phyloP scores from a whole-genome alignment of 1,140 invertebrate genomes.

The Anagrus nilaparvatae region DNA sequence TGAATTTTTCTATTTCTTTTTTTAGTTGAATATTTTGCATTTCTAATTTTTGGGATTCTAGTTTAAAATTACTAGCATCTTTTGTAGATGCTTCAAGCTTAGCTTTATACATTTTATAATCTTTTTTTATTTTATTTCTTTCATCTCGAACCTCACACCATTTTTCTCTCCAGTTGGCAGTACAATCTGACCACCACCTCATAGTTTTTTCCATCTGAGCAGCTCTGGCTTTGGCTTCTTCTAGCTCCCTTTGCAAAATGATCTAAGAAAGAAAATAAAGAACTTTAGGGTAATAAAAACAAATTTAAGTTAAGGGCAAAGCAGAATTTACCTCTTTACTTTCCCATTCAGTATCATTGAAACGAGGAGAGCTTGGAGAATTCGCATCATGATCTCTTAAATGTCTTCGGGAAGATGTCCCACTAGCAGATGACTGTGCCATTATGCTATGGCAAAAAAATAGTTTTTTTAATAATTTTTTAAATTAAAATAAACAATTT shows the following conservation, averaged over 20 bases:
- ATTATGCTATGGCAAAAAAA: no score
- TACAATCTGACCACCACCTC: constrained; percentile 94
- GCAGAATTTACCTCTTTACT: constrained; percentile 48
- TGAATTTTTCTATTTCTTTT: constrained; percentile 68
- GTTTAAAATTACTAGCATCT: constrained; percentile 62
- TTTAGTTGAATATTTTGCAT: constrained; percentile 70
- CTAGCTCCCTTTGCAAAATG: constrained; percentile 67
- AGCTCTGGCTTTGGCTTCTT: constrained; percentile 80
- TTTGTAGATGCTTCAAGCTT: constrained; percentile 72
- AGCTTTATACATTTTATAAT: constrained; percentile 66
- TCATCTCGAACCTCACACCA: constrained; percentile 89
- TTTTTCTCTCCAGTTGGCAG: constrained; percentile 86
- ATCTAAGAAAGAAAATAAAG: constrained; percentile 37
- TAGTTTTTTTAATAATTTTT: no score
- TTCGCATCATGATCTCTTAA: constrained; percentile 43
- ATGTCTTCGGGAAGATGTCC: constrained; percentile 44
- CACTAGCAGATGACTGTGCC: constrained; percentile 46
- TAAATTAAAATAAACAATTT: no score
- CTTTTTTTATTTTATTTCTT: constrained; percentile 77
- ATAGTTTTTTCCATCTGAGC: constrained; percentile 99
- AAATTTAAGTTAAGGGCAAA: neutral
- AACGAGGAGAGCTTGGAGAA: constrained; percentile 41
- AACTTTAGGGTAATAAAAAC: neutral
- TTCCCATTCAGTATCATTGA: constrained; percentile 57
- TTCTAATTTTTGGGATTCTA: constrained; percentile 72